Evolutionary conservation across 2,888 invertebrate species (phyloP), one percentile per base, ranked within the genome.

Genomic region (Agrochola lychnidis): DNA sequence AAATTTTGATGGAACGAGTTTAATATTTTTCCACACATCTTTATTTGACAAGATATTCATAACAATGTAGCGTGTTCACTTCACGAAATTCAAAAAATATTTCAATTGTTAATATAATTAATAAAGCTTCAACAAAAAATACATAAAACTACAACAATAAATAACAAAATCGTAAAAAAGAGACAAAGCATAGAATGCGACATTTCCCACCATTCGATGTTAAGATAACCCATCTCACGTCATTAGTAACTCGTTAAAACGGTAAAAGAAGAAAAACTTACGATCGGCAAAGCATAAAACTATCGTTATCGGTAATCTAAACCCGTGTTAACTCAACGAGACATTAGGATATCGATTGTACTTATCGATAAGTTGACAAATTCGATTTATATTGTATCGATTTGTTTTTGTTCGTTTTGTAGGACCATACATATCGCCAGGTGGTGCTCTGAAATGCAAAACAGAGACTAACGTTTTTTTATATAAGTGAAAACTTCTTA

Each of bases 221-320:
- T 19, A 45, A 81, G 82, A 82, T 85, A 83, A 85, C 76, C 19
- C 30, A 85, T 85, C 82, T 66, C 5, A 82, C 56, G 62, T 82
- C 85, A 82, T 82, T 82, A 82, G 71, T 45, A 25, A 69, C 51
- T 85, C 71, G 85, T 85, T 82, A 81, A 77, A 88, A 86, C 84
- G 70, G 73, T 86, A 78, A 66, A 51, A 74, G 48, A 19, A 80
- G 62, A 84, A 78, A 74, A 82, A 76, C 30, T 36, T 64, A 56
- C 68, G 14, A 71, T 75, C 61, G 66, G 78, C 25, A 61, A 63
- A 61, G 56, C 78, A 81, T 88, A 83, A 88, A 88, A 71, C 57
- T 64, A 77, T 70, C 66, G 36, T 78, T 87, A 87, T 87, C 87
- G 40, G 78, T 82, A 82, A 87, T 87, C 88, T 82, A 66, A 76